Evolutionary conservation across 2,888 invertebrate species (phyloP).

Genomic region (Epinotia demarniana): DNA sequence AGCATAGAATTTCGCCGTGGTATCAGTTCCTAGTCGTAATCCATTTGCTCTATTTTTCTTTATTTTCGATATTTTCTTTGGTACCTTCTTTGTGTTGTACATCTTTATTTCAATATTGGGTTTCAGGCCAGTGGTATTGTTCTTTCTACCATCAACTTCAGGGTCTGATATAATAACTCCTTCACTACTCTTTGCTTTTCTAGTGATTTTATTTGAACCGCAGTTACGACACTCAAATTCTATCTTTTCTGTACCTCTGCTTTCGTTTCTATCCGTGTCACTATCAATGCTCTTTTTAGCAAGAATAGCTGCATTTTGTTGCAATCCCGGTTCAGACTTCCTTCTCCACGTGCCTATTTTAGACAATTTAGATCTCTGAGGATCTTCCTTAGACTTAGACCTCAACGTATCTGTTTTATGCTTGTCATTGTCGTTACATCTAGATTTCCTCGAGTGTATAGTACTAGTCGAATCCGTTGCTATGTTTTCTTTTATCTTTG

Average conservation of each 20-base stretch:
- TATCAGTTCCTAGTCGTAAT: slow-evolving; percentile 75
- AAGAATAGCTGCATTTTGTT: slow-evolving; percentile 69
- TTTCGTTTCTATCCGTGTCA: slow-evolving; percentile 68
- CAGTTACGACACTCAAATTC: slow-evolving; percentile 80
- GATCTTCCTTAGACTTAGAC: slow-evolving; percentile 81
- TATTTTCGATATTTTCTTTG: slow-evolving; percentile 88
- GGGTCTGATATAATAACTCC: slow-evolving; percentile 70
- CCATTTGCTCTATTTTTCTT: slow-evolving; percentile 87
- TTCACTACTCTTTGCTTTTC: slow-evolving; percentile 64
- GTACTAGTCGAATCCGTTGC: slow-evolving; percentile 67
- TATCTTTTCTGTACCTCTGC: slow-evolving; percentile 73
- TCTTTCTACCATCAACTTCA: slow-evolving; percentile 68
- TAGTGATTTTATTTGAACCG: slow-evolving; percentile 76
- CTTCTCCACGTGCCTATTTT: slow-evolving; percentile 88
- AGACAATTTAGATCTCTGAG: slow-evolving; percentile 76
- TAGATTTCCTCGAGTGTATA: slow-evolving; percentile 67
- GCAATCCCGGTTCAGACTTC: slow-evolving; percentile 89
- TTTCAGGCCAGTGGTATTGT: slow-evolving; percentile 55
- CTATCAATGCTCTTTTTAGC: slow-evolving; percentile 71
- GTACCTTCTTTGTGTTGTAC: slow-evolving; percentile 88
- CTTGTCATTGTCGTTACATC: slow-evolving; percentile 71
- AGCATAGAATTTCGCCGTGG: slow-evolving; percentile 88
- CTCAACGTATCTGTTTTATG: slow-evolving; percentile 75
- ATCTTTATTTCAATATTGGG: slow-evolving; percentile 83
- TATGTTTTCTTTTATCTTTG: slow-evolving; percentile 82